Evolutionary conservation across 2,888 invertebrate genomes (phyloP).

Genomic region (Agrotis clavis): DNA sequence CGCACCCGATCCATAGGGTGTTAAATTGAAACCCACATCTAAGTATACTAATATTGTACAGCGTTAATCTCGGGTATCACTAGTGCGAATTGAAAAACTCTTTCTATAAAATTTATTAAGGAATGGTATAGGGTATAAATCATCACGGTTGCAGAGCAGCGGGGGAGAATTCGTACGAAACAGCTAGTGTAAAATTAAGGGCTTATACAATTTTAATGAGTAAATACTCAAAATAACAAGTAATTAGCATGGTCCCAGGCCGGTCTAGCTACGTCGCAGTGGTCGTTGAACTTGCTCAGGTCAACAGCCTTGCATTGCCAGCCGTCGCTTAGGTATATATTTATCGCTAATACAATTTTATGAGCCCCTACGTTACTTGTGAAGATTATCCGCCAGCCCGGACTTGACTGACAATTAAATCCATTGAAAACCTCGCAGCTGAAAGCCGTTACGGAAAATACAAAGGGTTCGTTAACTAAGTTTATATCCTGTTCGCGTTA

Average conservation of each 20-base stretch:
- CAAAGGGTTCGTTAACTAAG: slow-evolving; percentile 42
- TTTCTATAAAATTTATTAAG: no score
- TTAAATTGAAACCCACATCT: not conserved
- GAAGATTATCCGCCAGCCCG: slow-evolving; percentile 48
- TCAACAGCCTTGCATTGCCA: slow-evolving; percentile 81
- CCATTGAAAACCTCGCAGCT: slow-evolving; percentile 39
- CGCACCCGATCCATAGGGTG: not conserved
- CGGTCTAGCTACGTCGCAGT: slow-evolving; percentile 72
- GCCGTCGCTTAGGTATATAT: slow-evolving; percentile 64
- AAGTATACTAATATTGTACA: no score
- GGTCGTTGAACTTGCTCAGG: slow-evolving; percentile 81
- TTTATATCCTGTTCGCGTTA: slow-evolving; percentile 31
- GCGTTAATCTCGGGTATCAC: no score
- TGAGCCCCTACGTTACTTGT: slow-evolving; percentile 56
- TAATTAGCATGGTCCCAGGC: slow-evolving; percentile 73
- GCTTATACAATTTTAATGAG: slow-evolving; percentile 20
- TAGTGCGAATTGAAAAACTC: no score
- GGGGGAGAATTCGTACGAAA: no score
- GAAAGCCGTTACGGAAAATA: slow-evolving; percentile 26
- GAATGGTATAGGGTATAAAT: no score
- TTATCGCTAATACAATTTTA: slow-evolving; percentile 70
- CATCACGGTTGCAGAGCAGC: no score
- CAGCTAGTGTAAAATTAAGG: not conserved
- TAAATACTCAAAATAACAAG: slow-evolving; percentile 58
- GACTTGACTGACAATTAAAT: slow-evolving; percentile 32